Conservation (phyloP, 2,797 vertebrate species). For the Tenualosa ilisha region DNA sequence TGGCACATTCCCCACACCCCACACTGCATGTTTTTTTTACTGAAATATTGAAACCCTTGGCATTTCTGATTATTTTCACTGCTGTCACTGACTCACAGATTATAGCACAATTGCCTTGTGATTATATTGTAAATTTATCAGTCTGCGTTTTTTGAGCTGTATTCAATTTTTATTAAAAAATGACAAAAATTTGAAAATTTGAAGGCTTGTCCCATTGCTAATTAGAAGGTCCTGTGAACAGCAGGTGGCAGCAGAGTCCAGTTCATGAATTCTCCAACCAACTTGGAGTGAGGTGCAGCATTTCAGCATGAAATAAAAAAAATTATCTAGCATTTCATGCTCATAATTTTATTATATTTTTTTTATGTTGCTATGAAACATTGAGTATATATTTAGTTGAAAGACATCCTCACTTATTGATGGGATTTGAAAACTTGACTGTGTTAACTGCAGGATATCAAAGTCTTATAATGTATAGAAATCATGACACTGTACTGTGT, state of each 20-base stretch:
- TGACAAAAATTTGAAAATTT: background rate
- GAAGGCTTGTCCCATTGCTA: background rate
- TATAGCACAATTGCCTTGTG: background rate
- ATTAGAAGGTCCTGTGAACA: background rate
- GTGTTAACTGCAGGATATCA: too few species aligned
- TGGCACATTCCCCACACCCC: background rate
- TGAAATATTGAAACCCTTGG: background rate
- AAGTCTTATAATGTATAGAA: too few species aligned
- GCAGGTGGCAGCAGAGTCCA: constrained; percentile 21
- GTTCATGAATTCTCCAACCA: background rate
- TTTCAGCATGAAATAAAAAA: too few species aligned
- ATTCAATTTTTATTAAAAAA: background rate
- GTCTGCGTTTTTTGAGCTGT: background rate
- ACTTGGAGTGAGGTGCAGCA: background rate
- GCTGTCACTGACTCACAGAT: background rate
- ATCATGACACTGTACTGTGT: too few species aligned
- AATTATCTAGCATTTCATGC: background rate
- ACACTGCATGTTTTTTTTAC: background rate
- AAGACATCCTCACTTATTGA: too few species aligned
- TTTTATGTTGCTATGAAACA: too few species aligned
- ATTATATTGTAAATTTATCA: constrained; percentile 10
- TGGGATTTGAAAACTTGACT: too few species aligned
- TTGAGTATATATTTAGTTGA: too few species aligned
- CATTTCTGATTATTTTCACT: background rate
- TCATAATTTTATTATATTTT: too few species aligned